Percentiles rank a stretch among this genome's conserved stretches.
These are phyloP conservation scores for Gobio gobio DNA, from an alignment of 2,113 vertebrate genomes.

Conservation along the genomic window DNA sequence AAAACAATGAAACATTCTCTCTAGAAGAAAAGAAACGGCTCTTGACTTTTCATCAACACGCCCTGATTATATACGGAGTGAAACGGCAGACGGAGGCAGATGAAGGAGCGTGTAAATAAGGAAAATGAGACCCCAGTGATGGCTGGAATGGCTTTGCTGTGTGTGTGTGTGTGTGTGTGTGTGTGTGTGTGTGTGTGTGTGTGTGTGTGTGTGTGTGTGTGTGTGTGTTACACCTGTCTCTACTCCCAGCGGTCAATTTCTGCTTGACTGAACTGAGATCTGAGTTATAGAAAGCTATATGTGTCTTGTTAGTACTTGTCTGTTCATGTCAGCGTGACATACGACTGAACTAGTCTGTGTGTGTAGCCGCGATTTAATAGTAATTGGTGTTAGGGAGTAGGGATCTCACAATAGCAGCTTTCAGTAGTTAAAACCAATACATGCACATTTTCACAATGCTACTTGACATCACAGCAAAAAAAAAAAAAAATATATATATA, in stretches of 20 bases:
- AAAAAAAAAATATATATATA: too few relatives aligned
- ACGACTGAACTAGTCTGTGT: not conserved
- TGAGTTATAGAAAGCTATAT: not conserved
- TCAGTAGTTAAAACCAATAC: not conserved
- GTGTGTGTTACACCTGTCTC: not conserved
- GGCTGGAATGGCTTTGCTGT: not conserved
- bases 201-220: not conserved
- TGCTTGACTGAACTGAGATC: constrained; percentile 22
- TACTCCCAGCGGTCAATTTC: constrained; percentile 5
- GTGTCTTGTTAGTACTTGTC: constrained; percentile 35
- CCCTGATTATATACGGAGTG: constrained; percentile 36
- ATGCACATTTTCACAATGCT: not conserved
- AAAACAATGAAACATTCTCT: constrained; percentile 4
- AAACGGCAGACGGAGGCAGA: constrained; percentile 4
- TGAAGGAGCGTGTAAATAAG: constrained; percentile 18
- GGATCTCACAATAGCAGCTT: not conserved
- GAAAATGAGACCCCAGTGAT: constrained; percentile 45
- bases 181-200: not conserved
- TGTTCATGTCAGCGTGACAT: not conserved
- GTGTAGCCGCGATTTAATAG: not conserved
- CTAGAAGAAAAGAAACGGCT: constrained; percentile 30
- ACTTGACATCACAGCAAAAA: not conserved
- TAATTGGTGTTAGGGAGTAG: not conserved
- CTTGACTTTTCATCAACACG: constrained; percentile 38
- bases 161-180: not conserved